Evolutionary conservation across 2,113 vertebrate genomes (phyloP).

Genomic region (Lagopus muta): DNA sequence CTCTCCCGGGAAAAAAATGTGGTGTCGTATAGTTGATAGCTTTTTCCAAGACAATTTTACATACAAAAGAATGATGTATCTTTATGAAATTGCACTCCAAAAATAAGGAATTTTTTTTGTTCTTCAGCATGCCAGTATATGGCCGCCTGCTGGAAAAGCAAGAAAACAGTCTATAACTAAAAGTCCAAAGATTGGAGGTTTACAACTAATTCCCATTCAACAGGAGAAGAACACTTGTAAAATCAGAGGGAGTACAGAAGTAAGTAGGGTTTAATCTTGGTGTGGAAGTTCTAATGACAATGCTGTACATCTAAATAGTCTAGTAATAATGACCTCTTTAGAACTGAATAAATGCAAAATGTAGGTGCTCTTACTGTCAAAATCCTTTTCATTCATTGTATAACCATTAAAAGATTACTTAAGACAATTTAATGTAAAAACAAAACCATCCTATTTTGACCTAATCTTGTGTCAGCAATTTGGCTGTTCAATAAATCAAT

Average conservation of each 20-base stretch:
- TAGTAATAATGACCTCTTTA: neutral
- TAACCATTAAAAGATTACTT: neutral
- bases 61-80: neutral
- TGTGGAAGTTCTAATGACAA: neutral
- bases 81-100: constrained; percentile 15
- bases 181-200: constrained; percentile 78
- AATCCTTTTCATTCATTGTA: neutral
- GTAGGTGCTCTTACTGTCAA: neutral
- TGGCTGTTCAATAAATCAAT: neutral
- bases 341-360: neutral
- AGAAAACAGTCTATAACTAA: constrained; percentile 80
- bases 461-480: neutral
- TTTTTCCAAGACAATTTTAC: neutral
- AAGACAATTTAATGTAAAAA: neutral
- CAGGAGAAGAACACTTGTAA: constrained; percentile 62
- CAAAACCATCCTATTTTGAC: neutral
- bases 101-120: constrained; percentile 54
- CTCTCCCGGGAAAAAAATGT: neutral
- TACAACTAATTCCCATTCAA: constrained; percentile 81
- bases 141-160: constrained; percentile 77
- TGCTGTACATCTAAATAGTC: neutral
- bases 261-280: constrained; percentile 51
- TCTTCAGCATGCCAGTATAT: constrained; percentile 78
- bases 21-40: neutral
- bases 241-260: constrained; percentile 65